These are phyloP conservation scores for Sesamia nonagrioides DNA, from an alignment of 1,140 invertebrate species.

Conservation along the genomic window DNA sequence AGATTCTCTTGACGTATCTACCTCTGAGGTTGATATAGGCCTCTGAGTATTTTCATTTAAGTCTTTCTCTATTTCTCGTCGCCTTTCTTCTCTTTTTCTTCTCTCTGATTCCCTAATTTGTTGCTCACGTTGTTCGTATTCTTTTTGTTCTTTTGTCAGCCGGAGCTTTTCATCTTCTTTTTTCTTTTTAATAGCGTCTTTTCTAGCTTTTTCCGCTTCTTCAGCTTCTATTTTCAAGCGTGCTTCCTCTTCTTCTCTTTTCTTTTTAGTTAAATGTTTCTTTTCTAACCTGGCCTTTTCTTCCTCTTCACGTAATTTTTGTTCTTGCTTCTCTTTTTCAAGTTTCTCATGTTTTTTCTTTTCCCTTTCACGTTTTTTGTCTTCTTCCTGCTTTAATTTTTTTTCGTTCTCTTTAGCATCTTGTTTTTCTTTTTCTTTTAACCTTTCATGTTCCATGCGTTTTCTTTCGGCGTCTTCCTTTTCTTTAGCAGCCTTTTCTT, in stretches of 20 bases:
- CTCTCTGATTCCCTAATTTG: slow-evolving; percentile 11
- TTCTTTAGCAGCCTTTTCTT: background rate
- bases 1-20: background rate
- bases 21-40: background rate
- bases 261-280: slow-evolving; percentile 36
- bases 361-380: slow-evolving; percentile 57
- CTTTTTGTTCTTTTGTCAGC: slow-evolving; percentile 7
- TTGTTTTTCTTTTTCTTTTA: slow-evolving; percentile 16
- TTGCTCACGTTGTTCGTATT: slow-evolving; percentile 27
- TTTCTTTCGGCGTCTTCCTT: slow-evolving; percentile 11
- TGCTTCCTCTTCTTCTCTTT: slow-evolving; percentile 56
- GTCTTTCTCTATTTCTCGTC: slow-evolving; percentile 61
- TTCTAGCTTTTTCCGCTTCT: slow-evolving; percentile 46
- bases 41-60: slow-evolving; percentile 47
- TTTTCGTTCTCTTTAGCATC: slow-evolving; percentile 4
- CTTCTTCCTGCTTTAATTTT: slow-evolving; percentile 56
- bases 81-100: slow-evolving; percentile 9
- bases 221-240: slow-evolving; percentile 58
- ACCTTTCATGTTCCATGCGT: background rate
- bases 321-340: slow-evolving; percentile 57
- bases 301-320: slow-evolving; percentile 58
- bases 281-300: slow-evolving; percentile 52
- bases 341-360: slow-evolving; percentile 52
- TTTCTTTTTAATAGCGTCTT: slow-evolving; percentile 43
- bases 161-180: slow-evolving; percentile 35